Evolutionary conservation across 2,888 invertebrate species (phyloP).

Genomic region (Lampropteryx suffumata): DNA sequence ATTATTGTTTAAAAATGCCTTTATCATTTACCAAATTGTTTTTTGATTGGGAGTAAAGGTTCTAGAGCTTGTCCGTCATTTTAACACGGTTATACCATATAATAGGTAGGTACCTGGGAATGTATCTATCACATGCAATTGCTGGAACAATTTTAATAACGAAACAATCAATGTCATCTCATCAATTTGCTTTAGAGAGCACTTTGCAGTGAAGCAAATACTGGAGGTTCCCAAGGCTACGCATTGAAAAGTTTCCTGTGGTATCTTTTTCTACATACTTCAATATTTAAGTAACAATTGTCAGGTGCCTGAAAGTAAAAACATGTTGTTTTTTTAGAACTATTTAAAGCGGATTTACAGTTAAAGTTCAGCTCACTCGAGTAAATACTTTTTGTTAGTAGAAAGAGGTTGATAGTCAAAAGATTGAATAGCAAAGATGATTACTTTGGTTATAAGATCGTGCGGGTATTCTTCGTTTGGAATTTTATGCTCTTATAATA

Average conservation of each 20-base stretch:
- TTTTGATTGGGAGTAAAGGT: slow-evolving; percentile 23
- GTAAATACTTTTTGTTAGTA: no score
- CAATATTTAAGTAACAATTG: no score
- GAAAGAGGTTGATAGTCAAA: no score
- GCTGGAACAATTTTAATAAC: slow-evolving; percentile 41
- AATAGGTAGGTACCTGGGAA: not conserved
- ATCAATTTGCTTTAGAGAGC: slow-evolving; percentile 44
- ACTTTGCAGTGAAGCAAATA: slow-evolving; percentile 9
- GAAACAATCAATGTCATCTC: slow-evolving; percentile 46
- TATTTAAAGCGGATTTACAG: no score
- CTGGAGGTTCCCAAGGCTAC: not conserved
- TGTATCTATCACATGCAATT: slow-evolving; percentile 2
- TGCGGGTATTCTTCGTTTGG: no score
- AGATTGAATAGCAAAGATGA: no score
- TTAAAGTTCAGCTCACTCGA: no score
- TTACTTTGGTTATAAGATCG: not conserved
- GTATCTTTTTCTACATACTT: no score
- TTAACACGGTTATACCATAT: slow-evolving; percentile 21
- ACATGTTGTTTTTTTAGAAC: no score
- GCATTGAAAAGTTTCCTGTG: no score
- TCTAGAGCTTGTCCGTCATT: slow-evolving; percentile 17
- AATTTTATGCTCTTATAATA: no score
- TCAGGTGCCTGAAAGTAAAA: no score
- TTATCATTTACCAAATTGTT: slow-evolving; percentile 28
- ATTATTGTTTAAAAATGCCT: slow-evolving; percentile 27